Base-by-base conservation (phyloP, 2,888 invertebrate species). In the Tethea ocularis region DNA sequence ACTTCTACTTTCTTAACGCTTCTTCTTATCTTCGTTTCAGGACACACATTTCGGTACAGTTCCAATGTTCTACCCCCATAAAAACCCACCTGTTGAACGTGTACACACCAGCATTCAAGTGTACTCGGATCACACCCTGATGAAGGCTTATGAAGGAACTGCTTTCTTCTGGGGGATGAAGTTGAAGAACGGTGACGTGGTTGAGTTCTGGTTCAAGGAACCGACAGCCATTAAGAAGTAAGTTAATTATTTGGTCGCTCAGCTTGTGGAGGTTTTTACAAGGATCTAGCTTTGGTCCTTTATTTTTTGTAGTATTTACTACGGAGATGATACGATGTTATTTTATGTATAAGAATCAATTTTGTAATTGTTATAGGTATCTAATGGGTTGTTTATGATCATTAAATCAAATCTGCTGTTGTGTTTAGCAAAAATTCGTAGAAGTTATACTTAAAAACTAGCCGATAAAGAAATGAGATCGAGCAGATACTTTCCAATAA, bases 101-200 rank as follows among this genome's bases (percentile, higher is more conserved):
- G 1, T 46, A 20, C 46, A 10, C 10, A 46, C 46, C 10, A 46
- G 10, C 60, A 96, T 99, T 61, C 96, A 96, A 69, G 95, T 96
- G 13, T 97, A 98, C 83, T 95, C 96, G 68, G 96, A 96, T 61
- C 97, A 96, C 87, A 95, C 96, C 0, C 84, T 98, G 22, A 94
- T 95, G 63, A 94, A 95, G 68, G 98, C 98, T 4, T 99, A 99
- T 83, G 93, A 94, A 22, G 99, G 99, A 0, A 95, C 96, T 67
- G 95, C 96, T 0, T 98, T 96, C 83, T 99, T 98, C 87, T 99
- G 99, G 99, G 98, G 98, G 0, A 87, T 97, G 11, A 92, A 96
- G 46, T 99, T 99, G 0, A 96, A 96, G 75, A 95, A 95, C 8
- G 98, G 97, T 2, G 97, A 98, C 83, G 93, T 95, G 59, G 93